Evolutionary conservation across 2,797 vertebrate species (phyloP), one percentile per base, ranked within the genome.

Genomic region (Cynopterus sphinx): DNA sequence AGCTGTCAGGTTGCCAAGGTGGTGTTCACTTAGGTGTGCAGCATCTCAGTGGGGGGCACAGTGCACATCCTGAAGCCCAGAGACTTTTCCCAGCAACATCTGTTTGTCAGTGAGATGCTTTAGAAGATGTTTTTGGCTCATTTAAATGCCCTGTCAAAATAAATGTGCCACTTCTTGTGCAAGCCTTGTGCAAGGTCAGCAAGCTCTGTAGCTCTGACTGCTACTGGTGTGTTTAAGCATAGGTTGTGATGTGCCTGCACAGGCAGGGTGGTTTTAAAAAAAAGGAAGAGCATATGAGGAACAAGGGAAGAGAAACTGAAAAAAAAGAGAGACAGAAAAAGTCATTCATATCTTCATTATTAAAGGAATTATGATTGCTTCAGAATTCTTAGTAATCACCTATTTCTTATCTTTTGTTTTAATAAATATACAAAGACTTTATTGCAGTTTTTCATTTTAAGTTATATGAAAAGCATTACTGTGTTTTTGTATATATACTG

Each of bases 381-480:
- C 36, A 87, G 46, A 75, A 83, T 49, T 79, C 36, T 87, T 81
- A 68, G 67, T 63, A 53, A 49, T 65, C 13, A 39, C 22, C 24
- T 33, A 33, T 33, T 33, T 81, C 51, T 74, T 21, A 63, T 74
- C 6, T 95, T 91, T 46, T 79, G 22, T 78, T 55, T 74, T 90
- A 49, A 51, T 61, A 79, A 92, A 81, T 71, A 79, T 28, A 51
- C 28, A 71, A 41, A 88, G 21, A 93, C 15, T 33, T 53, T 43
- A 46, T 87, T 88, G 95, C 15, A 74, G 49, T 15, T 94, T 95
- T 92, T 86, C 15, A 75, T 71, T 88, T 90, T 49, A 53, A 73
- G 31, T 71, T 93, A 67, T 89, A 33, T 82, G 51, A 82, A 89
- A 89, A 49, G 5, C 70, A 82, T 55, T 87, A 36, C 26, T 51